Conservation (phyloP, 2,797 vertebrate species). For the Gambelia wislizenii region DNA sequence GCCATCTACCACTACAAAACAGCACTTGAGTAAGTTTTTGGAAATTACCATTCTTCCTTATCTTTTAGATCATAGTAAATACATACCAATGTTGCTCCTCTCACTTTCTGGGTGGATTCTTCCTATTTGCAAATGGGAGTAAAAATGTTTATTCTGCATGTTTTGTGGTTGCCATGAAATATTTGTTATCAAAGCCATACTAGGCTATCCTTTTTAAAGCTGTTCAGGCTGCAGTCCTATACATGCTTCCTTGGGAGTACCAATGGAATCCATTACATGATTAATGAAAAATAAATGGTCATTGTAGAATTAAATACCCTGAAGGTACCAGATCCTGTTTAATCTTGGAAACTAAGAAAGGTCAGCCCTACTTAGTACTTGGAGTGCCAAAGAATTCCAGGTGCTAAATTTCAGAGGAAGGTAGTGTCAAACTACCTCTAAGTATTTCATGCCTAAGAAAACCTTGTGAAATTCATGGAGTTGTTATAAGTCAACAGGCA, state of each 20-base stretch:
- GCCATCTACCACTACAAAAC: constrained; percentile 94
- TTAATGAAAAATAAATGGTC: background rate
- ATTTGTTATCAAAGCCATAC: background rate
- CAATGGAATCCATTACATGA: background rate
- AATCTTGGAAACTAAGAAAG: too few relatives aligned
- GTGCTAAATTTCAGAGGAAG: too few relatives aligned
- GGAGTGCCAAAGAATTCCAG: too few relatives aligned
- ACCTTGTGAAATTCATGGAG: too few relatives aligned
- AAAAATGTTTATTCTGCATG: background rate
- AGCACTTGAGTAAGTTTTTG: constrained; percentile 87
- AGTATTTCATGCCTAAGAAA: too few relatives aligned
- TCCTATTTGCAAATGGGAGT: background rate
- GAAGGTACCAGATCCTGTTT: too few relatives aligned
- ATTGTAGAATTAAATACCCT: background rate
- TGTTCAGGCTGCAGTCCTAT: too few relatives aligned
- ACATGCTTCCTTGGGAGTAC: background rate
- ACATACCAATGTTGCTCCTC: background rate
- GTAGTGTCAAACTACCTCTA: too few relatives aligned
- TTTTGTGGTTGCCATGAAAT: background rate
- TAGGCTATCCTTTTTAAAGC: background rate
- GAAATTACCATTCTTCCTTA: background rate
- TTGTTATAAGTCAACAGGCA: too few relatives aligned
- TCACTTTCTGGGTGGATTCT: background rate
- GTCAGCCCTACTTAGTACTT: too few relatives aligned
- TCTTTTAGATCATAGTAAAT: background rate